Evolutionary conservation across 1,140 invertebrate genomes (phyloP).

Genomic region (Linepithema humile): DNA sequence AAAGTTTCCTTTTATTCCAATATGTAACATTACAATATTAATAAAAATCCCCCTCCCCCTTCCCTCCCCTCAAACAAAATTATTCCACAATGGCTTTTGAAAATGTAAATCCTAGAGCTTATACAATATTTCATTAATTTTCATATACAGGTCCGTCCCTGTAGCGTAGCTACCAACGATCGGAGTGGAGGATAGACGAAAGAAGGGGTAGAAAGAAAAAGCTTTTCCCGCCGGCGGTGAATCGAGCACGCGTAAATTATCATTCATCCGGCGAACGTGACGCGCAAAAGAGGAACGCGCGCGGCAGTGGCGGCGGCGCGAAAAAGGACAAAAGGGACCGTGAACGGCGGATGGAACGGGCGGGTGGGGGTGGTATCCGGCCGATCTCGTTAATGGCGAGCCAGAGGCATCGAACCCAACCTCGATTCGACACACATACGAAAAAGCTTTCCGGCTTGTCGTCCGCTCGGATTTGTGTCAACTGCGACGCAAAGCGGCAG

Average conservation of each 20-base stretch:
- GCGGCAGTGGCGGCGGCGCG: constrained; percentile 2
- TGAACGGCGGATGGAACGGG: neutral
- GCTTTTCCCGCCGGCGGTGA: constrained; percentile 42
- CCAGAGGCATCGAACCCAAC: constrained; percentile 56
- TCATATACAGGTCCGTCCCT: neutral
- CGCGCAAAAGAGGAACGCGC: constrained; percentile 47
- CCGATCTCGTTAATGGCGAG: constrained; percentile 63
- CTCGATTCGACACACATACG: constrained; percentile 59
- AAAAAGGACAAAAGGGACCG: constrained; percentile 46
- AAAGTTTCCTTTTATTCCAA: neutral
- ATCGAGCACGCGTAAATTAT: constrained; percentile 60
- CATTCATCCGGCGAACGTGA: constrained; percentile 58
- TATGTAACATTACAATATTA: neutral
- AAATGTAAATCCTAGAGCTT: neutral
- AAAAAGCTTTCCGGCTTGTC: constrained; percentile 58
- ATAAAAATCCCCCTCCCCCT: too few species aligned
- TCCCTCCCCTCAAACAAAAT: neutral
- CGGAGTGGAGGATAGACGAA: neutral
- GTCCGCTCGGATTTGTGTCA: constrained; percentile 62
- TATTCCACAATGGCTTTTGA: neutral
- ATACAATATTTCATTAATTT: constrained; percentile 14
- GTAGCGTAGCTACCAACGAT: neutral
- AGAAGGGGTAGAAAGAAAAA: constrained; percentile 28
- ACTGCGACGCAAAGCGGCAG: constrained; percentile 51
- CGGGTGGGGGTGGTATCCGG: constrained; percentile 9